Base-by-base conservation (phyloP, 2,113 vertebrate genomes). In the Pandion haliaetus region DNA sequence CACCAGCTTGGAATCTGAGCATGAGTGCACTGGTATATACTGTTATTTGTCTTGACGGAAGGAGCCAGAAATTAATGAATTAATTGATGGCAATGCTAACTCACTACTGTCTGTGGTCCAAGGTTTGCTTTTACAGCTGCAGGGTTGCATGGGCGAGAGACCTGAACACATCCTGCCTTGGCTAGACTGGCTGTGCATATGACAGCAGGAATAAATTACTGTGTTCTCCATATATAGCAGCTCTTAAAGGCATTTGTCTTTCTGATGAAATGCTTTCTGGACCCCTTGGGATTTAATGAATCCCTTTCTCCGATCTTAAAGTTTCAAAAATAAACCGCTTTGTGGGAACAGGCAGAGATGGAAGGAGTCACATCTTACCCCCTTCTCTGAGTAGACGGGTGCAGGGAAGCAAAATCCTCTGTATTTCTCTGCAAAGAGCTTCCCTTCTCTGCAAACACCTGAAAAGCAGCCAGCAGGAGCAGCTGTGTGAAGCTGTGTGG, bases 131-230 rank as follows among this genome's bases (percentile, higher is more conserved):
- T 62, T 52, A 23, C 57, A 86, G 59, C 57, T 78, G 29, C 54
- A 6, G 12, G 31, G 19, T 54, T 50, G 38, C 32, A 25, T 6
- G 40, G 44, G 32, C 0, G 4, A 28, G 54, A 58, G 21, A 21
- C 38, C 12, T 0, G 1, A 62, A 23, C 0, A 3, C 21, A 20
- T 58, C 71, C 61, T 55, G 18, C 88, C 67, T 42, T 21, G 63
- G 45, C 57, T 32, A 3, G 26, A 2, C 57, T 8, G 50, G 62
- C 45, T 23, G 50, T 25, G 6, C 8, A 0, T 25, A 17, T 1
- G 5, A 18, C 58, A 69, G n/a, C 12, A 36, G 59, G 12, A 47
- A 25, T 16, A 59, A 83, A 72, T 36, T 0, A 1, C 25, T 10
- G 36, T 9, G 9, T 38, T 83, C 45, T 34, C 54, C 0, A 0